Evolutionary conservation across 2,113 vertebrate species (phyloP), one percentile per base, ranked within the genome.

Genomic region (Protomyctophum bolini): DNA sequence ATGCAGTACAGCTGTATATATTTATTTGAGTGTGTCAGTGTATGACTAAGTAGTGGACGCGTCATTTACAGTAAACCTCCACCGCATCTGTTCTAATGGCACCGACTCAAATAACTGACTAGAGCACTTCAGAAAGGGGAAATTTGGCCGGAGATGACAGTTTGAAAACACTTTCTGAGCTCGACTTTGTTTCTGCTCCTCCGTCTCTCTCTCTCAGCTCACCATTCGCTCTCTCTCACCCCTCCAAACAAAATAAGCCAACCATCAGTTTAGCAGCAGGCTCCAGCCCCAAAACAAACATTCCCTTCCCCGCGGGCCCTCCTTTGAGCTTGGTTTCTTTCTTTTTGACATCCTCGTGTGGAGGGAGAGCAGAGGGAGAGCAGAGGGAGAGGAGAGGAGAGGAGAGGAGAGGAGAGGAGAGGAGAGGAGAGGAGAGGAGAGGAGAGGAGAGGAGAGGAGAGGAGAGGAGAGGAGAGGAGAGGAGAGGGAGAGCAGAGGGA

Each of bases 191-290:
- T 33, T 70, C 14, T 51, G 15, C 33, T 55, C 61, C 62, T 76
- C 55, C 21, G 21, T 21, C 21, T 21, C 21, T 21, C 60, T 41
- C 3, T 63, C 79, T 70, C 29, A 51, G 73, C 57, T 66, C 64
- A 60, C 58, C 72, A 75, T 81, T 74, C 79, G 58, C 72, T 55
- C 29, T 55, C 29, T 70, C 48, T 41, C 21, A 21, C 21, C 58
- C 56, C 70, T 83, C 85, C 90, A 88, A 86, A 62, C 49, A 85
- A 85, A 90, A 89, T 62, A 87, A 83, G 75, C 67, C 72, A 78
- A 62, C 56, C 57, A 70, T 80, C 75, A 76, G 61, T 73, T 78
- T 77, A 74, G 57, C 71, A 65, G 70, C 71, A 65, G 70, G 76
- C 68, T 72, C 80, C 63, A 71, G 48, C 41, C 55, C 72, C 54